Base-by-base conservation (phyloP, 2,888 invertebrate species). In the Metalampra italica region DNA sequence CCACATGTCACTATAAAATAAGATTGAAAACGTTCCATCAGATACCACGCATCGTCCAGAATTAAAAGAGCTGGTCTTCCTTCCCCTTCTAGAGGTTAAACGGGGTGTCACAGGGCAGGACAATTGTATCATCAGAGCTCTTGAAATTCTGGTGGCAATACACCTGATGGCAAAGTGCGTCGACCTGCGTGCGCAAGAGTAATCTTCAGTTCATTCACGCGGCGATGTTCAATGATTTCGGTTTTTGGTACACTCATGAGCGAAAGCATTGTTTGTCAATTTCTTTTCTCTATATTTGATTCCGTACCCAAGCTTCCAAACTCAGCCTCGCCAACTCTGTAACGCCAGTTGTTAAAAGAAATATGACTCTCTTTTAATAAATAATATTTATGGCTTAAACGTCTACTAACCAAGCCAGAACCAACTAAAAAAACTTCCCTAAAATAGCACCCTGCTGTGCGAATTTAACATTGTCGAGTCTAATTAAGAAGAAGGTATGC, bases 161-260 rank as follows among this genome's bases (percentile, higher is more conserved):
- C 22, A 45, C 29, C 9, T 8, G 38, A 29, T 38, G 39, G 11
- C 15, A 36, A 45, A 59, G 68, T 56, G 65, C 58, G 48, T 60
- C 63, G 69, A 73, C 64, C 69, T 56, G 68, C 63, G 70, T 70
- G 62, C 60, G 64, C 12, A 42, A 29, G 41, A 42, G 41, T 42
- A 63, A 62, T 68, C 59, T 65, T 62, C 53, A 59, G 64, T 67
- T 67, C 65, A 70, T 66, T 65, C 66, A 67, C 67, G 65, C 54
- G 53, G 46, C 52, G 49, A 43, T 52, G 52, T 11, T 32, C 37
- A 32, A 39, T 40, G 15, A 29, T 32, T 39, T 15, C 32, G 30
- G 40, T 37, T 60, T 54, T 57, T 47, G 51, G 58, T 62, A 57
- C 50, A 51, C 46, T 56, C 53, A 46, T 40, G 43, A 29, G 48